phyloP scores from a whole-genome alignment of 2,113 vertebrate species.

The Mastomys natalensis region DNA sequence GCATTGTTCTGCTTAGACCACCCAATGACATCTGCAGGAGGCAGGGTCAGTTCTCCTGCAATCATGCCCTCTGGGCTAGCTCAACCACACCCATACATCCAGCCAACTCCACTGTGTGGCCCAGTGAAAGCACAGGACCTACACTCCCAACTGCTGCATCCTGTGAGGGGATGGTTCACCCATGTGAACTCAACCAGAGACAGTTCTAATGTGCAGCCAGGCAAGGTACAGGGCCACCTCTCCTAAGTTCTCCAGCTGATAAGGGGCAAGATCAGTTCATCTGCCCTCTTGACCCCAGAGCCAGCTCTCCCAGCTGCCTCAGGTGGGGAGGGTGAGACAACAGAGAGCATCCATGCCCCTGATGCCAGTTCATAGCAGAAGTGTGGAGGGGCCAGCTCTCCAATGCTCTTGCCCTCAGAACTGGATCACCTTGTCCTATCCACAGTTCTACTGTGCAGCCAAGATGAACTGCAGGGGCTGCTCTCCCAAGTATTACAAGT shows the following conservation, averaged over 20 bases:
- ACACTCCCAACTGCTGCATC: background rate
- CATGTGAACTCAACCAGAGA: too few species aligned
- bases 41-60: background rate
- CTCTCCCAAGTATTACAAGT: background rate
- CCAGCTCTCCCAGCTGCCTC: background rate
- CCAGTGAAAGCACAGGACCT: background rate
- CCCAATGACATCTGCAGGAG: background rate
- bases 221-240: too few species aligned
- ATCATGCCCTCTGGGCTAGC: background rate
- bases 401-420: background rate
- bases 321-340: background rate
- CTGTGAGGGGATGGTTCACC: background rate
- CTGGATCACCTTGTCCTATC: background rate
- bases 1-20: background rate
- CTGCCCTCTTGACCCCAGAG: background rate
- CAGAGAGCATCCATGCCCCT: background rate
- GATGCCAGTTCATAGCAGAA: background rate
- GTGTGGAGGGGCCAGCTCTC: background rate
- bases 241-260: too few species aligned
- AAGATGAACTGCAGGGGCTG: background rate
- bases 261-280: too few species aligned
- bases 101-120: background rate
- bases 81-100: background rate
- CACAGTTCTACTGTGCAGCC: background rate
- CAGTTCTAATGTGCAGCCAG: background rate